A percentile compares a stretch with the other conserved stretches of the same genome.
Conservation (phyloP, 2,888 invertebrate species). For the Drosophila sordidula region DNA sequence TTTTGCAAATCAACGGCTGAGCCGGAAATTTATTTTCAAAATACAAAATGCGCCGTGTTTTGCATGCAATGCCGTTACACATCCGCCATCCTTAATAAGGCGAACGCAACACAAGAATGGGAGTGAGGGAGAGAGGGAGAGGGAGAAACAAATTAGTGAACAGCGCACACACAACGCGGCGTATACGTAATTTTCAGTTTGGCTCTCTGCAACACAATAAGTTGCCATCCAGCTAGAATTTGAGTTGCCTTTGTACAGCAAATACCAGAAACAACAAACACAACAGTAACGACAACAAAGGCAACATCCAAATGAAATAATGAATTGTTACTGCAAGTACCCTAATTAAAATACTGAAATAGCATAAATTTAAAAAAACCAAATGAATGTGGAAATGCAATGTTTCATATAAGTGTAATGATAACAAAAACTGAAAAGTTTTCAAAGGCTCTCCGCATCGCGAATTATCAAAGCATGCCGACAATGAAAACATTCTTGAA, state of each 20-base stretch:
- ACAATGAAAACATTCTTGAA: constrained; percentile 9
- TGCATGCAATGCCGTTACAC: constrained; percentile 41
- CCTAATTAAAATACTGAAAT: constrained; percentile 20
- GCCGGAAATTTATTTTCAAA: constrained; percentile 79
- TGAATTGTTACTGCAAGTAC: constrained; percentile 8
- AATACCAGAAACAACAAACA: constrained; percentile 12
- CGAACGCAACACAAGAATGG: constrained; percentile 18
- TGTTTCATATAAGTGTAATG: neutral
- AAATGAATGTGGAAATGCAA: constrained; percentile 9
- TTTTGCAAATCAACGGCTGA: constrained; percentile 71
- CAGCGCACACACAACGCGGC: constrained; percentile 32
- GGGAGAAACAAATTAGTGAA: constrained; percentile 60
- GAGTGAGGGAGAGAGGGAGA: neutral
- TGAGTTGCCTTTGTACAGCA: constrained; percentile 18
- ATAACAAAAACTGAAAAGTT: constrained; percentile 7
- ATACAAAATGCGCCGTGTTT: constrained; percentile 57
- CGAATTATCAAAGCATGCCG: neutral
- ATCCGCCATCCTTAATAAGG: constrained; percentile 62
- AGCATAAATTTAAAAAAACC: constrained; percentile 5
- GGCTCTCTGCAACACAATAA: constrained; percentile 40
- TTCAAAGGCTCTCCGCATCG: neutral
- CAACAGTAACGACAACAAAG: neutral
- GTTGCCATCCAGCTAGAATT: constrained; percentile 25
- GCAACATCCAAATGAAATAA: constrained; percentile 22
- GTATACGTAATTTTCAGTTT: constrained; percentile 48